phyloP scores from a whole-genome alignment of 2,797 vertebrate genomes.

The Discoglossus pictus region DNA sequence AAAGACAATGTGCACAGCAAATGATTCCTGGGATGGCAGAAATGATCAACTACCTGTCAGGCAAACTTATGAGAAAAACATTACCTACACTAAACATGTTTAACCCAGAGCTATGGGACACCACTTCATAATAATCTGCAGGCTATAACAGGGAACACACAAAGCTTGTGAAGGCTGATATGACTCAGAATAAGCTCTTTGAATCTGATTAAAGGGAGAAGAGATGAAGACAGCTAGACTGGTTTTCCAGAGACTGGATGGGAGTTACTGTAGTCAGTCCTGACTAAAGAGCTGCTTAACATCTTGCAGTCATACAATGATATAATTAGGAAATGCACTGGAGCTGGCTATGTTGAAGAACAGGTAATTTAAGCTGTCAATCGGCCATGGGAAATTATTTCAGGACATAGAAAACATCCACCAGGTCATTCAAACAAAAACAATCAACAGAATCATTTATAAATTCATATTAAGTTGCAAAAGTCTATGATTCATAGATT shows the following conservation, averaged over 20 bases:
- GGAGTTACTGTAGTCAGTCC: neutral
- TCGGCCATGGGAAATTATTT: too few relatives aligned
- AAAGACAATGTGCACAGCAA: conserved; percentile 8
- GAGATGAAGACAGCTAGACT: conserved; percentile 1
- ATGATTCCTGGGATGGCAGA: conserved; percentile 22
- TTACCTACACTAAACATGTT: conserved; percentile 30
- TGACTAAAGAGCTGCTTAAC: too few relatives aligned
- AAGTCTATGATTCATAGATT: too few relatives aligned
- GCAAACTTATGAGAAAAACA: conserved; percentile 32
- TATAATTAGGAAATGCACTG: too few relatives aligned
- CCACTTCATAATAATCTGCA: conserved; percentile 43
- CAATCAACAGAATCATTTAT: too few relatives aligned
- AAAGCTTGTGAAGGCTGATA: conserved; percentile 27
- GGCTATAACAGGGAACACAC: conserved; percentile 26
- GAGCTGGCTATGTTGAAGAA: too few relatives aligned
- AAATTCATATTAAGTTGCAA: too few relatives aligned
- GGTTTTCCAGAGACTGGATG: conserved; percentile 6
- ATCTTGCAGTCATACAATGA: too few relatives aligned
- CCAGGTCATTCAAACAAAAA: too few relatives aligned
- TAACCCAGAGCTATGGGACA: conserved; percentile 31
- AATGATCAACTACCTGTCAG: conserved; percentile 43
- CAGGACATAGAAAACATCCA: too few relatives aligned
- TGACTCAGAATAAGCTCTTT: conserved; percentile 24
- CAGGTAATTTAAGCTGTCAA: too few relatives aligned
- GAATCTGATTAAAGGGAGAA: conserved; percentile 23